Evolutionary conservation across 30 jellyfish, hydroid and myxozoan species (phyloP).

Genomic region (Chrysaora quinquecirrha): DNA sequence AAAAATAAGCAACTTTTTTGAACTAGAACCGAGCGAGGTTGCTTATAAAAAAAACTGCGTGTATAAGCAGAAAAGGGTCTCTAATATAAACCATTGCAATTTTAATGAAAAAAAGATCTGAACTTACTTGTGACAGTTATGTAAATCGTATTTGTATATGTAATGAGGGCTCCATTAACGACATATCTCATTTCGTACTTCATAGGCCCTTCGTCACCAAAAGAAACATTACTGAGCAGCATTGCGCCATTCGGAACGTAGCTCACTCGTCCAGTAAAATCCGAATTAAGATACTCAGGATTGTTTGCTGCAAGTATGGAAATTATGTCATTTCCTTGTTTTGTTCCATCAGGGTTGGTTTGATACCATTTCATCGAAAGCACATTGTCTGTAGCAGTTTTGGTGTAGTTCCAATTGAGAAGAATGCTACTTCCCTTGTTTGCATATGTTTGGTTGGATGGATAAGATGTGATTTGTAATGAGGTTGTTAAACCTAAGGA

Average conservation of each 20-base stretch:
- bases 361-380: conserved; percentile 28
- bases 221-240: conserved; percentile 19
- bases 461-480: too few species aligned
- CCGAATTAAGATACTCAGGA: neutral
- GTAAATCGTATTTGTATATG: neutral
- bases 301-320: neutral
- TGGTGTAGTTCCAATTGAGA: conserved; percentile 39
- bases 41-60: too few species aligned
- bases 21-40: too few species aligned
- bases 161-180: neutral
- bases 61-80: too few species aligned
- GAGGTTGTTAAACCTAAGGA: too few species aligned
- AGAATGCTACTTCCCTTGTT: conserved; percentile 24
- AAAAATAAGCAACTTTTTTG: too few species aligned
- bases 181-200: neutral
- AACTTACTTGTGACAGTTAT: conserved; percentile 46
- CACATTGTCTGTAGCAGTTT: neutral
- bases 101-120: neutral
- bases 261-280: conserved; percentile 13
- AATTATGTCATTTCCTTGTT: conserved; percentile 5
- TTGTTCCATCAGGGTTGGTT: conserved; percentile 34
- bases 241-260: conserved; percentile 50
- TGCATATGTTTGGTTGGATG: too few species aligned
- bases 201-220: conserved; percentile 48
- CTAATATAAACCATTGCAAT: neutral